Percentiles rank a stretch among this genome's conserved stretches.
Evolutionary conservation across 2,113 vertebrate species (phyloP).

Genomic region (Passer montanus): DNA sequence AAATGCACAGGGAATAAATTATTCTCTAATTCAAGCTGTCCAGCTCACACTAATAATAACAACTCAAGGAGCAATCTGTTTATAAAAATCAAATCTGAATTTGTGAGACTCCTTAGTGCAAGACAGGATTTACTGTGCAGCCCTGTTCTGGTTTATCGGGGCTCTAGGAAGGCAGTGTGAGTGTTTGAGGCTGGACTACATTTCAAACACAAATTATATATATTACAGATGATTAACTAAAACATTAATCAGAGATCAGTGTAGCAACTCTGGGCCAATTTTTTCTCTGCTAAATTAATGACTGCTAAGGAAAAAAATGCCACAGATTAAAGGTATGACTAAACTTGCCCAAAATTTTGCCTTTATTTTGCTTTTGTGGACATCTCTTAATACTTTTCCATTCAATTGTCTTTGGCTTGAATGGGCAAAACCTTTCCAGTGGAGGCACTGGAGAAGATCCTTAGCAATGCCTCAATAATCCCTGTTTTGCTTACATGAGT

Average conservation of each 20-base stretch:
- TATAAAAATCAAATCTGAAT: constrained; percentile 60
- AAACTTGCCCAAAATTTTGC: not conserved
- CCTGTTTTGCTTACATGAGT: not conserved
- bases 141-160: constrained; percentile 22
- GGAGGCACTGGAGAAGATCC: not conserved
- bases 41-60: constrained; percentile 82
- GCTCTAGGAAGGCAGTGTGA: not conserved
- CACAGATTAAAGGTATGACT: not conserved
- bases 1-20: constrained; percentile 85
- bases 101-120: constrained; percentile 64
- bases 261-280: not conserved
- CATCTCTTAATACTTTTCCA: not conserved
- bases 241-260: not conserved
- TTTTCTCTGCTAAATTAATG: not conserved
- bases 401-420: not conserved
- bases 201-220: not conserved
- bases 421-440: not conserved
- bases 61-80: constrained; percentile 77
- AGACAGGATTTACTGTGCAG: constrained; percentile 34
- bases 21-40: constrained; percentile 83
- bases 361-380: not conserved
- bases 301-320: not conserved
- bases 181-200: not conserved
- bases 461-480: not conserved
- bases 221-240: not conserved